Base-by-base conservation (phyloP, 2,888 invertebrate species). In the Mayetiola destructor region DNA sequence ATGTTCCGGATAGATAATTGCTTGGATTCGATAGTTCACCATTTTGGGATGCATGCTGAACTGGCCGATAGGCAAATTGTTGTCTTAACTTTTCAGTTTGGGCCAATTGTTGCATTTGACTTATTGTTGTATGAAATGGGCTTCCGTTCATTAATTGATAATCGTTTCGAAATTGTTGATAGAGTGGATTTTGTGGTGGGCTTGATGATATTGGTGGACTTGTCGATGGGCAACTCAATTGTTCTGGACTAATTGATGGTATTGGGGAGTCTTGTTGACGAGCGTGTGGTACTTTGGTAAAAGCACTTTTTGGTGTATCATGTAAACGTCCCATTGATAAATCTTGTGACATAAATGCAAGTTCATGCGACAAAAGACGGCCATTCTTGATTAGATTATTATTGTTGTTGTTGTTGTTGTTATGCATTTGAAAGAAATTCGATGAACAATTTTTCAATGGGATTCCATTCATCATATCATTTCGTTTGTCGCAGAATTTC, bases 171-270 rank as follows among this genome's bases (percentile, higher is more conserved):
- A 72, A 72, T 55, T 64, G 71, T 53, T 68, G 67, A 56, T 72
- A 72, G 16, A 70, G 64, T 21, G 67, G 64, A 61, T 63, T 42
- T 64, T 70, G 68, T 2, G 81, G 80, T 16, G 82, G 81, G 58
- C 81, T 82, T 0, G 76, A 68, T 1, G 77, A 69, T 16, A 77
- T 74, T 1, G 84, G 84, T 2, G 88, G 88, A 67, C 87, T 88
- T 59, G 87, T 77, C 37, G 87, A 88, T 65, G 87, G 85, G 63
- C 88, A 88, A 60, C 83, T 79, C 53, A 85, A 71, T 63, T 82
- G 81, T 64, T 88, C 87, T 0, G 88, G 88, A 61, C 87, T 87
- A 20, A 85, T 75, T 0, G 86, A 85, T 18, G 85, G 80, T 48
- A 80, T 67, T 36, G 78, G 73, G 10, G 68, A 70, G 57, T 68